Percentiles rank a stretch among this genome's conserved stretches.
Evolutionary conservation across 2,888 invertebrate species (phyloP).

Genomic region (Metallyticus violacea): DNA sequence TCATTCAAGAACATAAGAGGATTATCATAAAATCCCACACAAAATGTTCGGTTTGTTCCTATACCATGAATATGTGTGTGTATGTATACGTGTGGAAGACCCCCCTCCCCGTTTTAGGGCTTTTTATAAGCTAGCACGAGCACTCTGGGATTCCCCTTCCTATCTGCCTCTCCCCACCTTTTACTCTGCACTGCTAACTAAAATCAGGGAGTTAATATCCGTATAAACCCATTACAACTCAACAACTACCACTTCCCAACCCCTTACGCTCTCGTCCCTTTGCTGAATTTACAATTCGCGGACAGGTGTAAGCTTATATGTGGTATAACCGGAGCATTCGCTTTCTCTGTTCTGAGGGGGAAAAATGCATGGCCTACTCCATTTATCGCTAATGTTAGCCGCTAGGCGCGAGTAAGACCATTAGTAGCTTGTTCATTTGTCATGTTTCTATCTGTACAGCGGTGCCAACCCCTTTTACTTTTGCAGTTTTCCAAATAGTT

Average conservation of each 20-base stretch:
- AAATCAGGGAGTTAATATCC: neutral
- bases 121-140: neutral
- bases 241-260: too few species aligned
- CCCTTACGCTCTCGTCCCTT: too few species aligned
- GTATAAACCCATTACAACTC: slow-evolving; percentile 6
- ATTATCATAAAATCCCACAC: neutral
- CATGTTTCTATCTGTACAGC: neutral
- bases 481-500: neutral
- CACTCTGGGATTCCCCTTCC: neutral
- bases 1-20: neutral
- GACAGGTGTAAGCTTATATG: neutral
- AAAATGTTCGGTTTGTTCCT: slow-evolving; percentile 2
- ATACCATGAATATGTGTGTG: too few species aligned
- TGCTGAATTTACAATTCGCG: neutral
- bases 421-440: neutral
- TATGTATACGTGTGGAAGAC: neutral
- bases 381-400: neutral
- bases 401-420: too few species aligned
- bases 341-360: neutral
- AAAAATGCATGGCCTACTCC: neutral
- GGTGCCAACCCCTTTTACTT: neutral
- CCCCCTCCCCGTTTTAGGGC: neutral
- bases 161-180: neutral
- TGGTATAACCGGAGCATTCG: neutral
- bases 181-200: neutral